Evolutionary conservation across 2,113 vertebrate genomes (phyloP), one percentile per base, ranked within the genome.

Genomic region (Leucoraja erinaceus): DNA sequence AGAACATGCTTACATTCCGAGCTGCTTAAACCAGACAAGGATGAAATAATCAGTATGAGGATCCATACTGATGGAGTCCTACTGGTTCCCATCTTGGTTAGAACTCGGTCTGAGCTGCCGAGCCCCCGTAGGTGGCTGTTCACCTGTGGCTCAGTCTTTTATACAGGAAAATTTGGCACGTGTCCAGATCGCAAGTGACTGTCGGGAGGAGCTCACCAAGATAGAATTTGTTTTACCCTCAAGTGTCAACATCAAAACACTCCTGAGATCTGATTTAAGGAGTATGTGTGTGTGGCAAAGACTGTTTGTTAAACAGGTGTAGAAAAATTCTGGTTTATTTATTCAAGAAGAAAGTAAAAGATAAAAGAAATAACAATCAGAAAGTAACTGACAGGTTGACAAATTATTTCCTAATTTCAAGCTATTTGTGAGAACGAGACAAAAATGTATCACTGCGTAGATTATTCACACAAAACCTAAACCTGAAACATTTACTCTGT

Each of bases 21-120:
- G n/a, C 22, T 61, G 90, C 93, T 93, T 94, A 91, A 94, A 94
- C 94, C 95, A 94, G 94, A 94, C 93, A 83, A 10, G 61, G 94
- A 95, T 93, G 93, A 81, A 94, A 96, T 88, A 54, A 93, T 56
- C 25, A 96, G 22, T 54, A 94, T 93, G 93, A 95, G 94, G 94
- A 95, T 96, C 96, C 96, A 96, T 93, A 97, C 94, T 1, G 54
- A 93, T 94, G 94, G 95, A 94, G 95, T 94, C 93, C 54, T 31
- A 95, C 94, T 79, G 18, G 92, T 94, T 16, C 94, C 94, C 96
- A 97, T 97, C 93, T 93, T 94, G 93, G 94, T 61, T 33, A 94
- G 93, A 94, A 93, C 2, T 93, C 74, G 12, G 95, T 93, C 94
- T 72, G 22, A 94, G n/a, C 94, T 93, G 94, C 94, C 86, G 68